Evolutionary conservation across 2,888 invertebrate species (phyloP).

Genomic region (Crioceris asparagi): DNA sequence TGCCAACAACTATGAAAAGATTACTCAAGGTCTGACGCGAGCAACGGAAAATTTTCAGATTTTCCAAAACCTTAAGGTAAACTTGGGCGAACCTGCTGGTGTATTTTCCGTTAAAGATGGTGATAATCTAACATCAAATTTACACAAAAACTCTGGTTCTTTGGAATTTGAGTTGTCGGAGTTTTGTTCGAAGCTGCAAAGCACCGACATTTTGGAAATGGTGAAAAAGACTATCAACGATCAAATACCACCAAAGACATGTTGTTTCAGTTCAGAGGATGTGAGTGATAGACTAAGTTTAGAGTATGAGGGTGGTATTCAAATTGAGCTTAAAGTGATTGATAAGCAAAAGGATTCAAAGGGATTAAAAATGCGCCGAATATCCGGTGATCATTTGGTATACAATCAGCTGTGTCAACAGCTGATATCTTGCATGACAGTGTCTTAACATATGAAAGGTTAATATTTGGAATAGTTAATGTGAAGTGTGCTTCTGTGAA

Average conservation of each 20-base stretch:
- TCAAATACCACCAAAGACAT: conserved; percentile 61
- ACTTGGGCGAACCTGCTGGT: conserved; percentile 10
- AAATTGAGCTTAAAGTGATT: conserved; percentile 74
- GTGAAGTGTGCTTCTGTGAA: too few species aligned
- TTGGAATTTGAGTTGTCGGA: conserved; percentile 70
- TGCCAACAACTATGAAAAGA: conserved; percentile 27
- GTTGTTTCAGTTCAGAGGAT: conserved; percentile 39
- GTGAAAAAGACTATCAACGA: conserved; percentile 71
- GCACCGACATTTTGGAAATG: conserved; percentile 67
- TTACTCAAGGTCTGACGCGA: conserved; percentile 31
- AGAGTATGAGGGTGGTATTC: conserved; percentile 58
- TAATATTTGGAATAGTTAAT: too few species aligned
- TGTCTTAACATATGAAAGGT: conserved; percentile 42
- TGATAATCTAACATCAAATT: conserved; percentile 12
- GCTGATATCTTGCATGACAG: conserved; percentile 75
- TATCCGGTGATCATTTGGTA: conserved; percentile 79
- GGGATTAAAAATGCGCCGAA: conserved; percentile 73
- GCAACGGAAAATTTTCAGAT: conserved; percentile 31
- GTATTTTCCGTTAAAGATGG: conserved; percentile 8
- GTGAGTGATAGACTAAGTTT: conserved; percentile 33
- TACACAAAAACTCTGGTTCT: conserved; percentile 36
- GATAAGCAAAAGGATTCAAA: conserved; percentile 57
- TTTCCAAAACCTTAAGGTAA: conserved; percentile 31
- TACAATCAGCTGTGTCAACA: conserved; percentile 83
- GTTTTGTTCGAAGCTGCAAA: conserved; percentile 68